Evolutionary conservation across 2,113 vertebrate species (phyloP), one percentile per base, ranked within the genome.

Genomic region (Loxodonta africana): DNA sequence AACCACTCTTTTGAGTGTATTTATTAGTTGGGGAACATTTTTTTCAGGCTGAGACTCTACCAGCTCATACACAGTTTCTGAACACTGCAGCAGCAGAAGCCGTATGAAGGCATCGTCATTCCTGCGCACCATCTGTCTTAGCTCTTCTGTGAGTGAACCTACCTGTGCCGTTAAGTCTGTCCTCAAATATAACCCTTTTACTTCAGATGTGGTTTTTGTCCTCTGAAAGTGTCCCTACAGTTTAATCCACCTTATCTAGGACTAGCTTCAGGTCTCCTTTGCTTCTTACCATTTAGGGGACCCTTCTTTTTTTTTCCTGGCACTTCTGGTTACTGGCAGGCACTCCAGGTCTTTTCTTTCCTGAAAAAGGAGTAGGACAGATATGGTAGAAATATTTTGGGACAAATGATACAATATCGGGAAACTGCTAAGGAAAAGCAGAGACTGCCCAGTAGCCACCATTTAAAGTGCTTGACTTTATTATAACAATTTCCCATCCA

Each of bases 401-500:
- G 28, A 60, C 11, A 88, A 78, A 63, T 2, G 26, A 25, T 86
- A 6, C 33, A 80, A 46, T n/a, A 4, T 17, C 88, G 17, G 30
- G 57, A 67, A 85, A 7, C 21, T 77, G 11, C 33, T 84, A 81
- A 18, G 53, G 77, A 91, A 92, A 90, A 87, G 33, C 51, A 48
- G 51, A 41, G n/a, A 69, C 33, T 74, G 73, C 60, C 41, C 41
- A 69, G 51, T 78, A 77, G 53, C 21, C 46, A 71, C 10, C 41
- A 65, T 69, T 63, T 37, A 86, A 74, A 94, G 90, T 37, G 82
- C 46, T 89, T 89, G 60, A 85, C 83, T 93, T 87, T 23, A 28
- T 95, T 51, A 12, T 62, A 95, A 74, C n/a, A 85, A 78, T 80
- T 95, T 76, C 44, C 60, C 78, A 83, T 69, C 78, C 78, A 87